Evolutionary conservation across 1,140 invertebrate species (phyloP).

Genomic region (Drosophila nannoptera): DNA sequence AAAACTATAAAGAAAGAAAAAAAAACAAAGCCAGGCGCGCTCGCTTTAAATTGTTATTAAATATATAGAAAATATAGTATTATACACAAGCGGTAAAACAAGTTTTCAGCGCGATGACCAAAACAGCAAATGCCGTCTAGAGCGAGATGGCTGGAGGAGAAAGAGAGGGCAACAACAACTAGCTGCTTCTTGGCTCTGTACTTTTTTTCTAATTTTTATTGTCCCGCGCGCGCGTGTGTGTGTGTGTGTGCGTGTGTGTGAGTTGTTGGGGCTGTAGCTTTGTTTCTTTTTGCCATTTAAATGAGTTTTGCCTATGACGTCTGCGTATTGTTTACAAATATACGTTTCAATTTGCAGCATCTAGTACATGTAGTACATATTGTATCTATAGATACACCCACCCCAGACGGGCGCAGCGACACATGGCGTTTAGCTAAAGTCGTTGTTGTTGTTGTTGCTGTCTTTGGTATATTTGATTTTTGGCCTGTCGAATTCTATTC

Average conservation of each 20-base stretch:
- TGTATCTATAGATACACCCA: conserved; percentile 27
- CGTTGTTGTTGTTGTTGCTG: conserved; percentile 19
- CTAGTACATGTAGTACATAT: conserved; percentile 26
- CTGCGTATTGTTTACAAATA: conserved; percentile 76
- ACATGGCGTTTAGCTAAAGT: conserved; percentile 52
- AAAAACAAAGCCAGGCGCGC: conserved; percentile 26
- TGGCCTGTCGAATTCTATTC: conserved; percentile 29
- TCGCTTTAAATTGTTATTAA: conserved; percentile 65
- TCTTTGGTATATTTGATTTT: conserved; percentile 55
- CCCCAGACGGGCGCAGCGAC: conserved; percentile 37
- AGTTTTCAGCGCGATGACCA: conserved; percentile 62
- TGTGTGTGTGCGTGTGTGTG: conserved; percentile 15
- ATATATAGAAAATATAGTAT: conserved; percentile 25
- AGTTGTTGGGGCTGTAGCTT: conserved; percentile 29
- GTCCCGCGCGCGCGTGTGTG: conserved; percentile 17
- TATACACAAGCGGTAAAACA: conserved; percentile 58
- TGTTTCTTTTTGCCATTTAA: conserved; percentile 50
- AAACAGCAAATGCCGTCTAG: conserved; percentile 25
- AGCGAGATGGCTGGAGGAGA: background rate
- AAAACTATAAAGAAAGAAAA: conserved; percentile 47
- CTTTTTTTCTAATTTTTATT: conserved; percentile 38
- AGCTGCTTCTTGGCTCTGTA: conserved; percentile 23
- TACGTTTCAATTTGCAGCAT: conserved; percentile 70
- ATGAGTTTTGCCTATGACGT: conserved; percentile 74
- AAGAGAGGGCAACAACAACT: conserved; percentile 7